phyloP scores from a whole-genome alignment of 2,797 vertebrate species.

The Ciconia nigra region DNA sequence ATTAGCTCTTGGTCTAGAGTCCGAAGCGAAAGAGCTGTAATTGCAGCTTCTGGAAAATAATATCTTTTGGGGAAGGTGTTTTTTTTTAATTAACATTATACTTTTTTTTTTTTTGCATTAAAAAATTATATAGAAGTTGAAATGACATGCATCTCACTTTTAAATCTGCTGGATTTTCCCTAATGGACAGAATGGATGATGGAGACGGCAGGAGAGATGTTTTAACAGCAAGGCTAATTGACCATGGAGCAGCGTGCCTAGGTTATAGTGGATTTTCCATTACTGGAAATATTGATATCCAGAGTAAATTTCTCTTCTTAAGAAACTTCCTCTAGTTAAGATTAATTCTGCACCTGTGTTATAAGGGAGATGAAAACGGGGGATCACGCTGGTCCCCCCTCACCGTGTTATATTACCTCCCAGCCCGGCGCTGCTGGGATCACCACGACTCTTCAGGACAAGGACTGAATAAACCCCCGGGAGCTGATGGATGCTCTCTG shows the following conservation, averaged over 20 bases:
- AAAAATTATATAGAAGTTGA: neutral
- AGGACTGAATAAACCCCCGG: neutral
- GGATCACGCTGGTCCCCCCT: neutral
- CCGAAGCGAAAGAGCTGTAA: neutral
- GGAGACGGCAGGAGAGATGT: accelerated
- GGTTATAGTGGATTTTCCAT: neutral
- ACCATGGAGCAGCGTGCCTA: accelerated
- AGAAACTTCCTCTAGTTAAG: neutral
- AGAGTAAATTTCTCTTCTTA: neutral
- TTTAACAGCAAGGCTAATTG: neutral
- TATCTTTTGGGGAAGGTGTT: neutral
- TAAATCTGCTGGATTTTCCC: neutral
- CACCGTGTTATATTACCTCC: accelerated
- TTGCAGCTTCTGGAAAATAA: neutral
- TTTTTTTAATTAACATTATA: neutral
- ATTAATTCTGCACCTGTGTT: neutral
- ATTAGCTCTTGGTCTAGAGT: neutral
- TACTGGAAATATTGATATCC: neutral
- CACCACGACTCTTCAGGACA: neutral
- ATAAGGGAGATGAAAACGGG: neutral
- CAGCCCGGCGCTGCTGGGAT: neutral
- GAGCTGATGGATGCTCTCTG: neutral
- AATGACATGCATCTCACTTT: neutral
- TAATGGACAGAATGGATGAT: neutral
- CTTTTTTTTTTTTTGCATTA: neutral